phyloP scores from a whole-genome alignment of 2,888 invertebrate genomes.

The Odontomyia ornata region DNA sequence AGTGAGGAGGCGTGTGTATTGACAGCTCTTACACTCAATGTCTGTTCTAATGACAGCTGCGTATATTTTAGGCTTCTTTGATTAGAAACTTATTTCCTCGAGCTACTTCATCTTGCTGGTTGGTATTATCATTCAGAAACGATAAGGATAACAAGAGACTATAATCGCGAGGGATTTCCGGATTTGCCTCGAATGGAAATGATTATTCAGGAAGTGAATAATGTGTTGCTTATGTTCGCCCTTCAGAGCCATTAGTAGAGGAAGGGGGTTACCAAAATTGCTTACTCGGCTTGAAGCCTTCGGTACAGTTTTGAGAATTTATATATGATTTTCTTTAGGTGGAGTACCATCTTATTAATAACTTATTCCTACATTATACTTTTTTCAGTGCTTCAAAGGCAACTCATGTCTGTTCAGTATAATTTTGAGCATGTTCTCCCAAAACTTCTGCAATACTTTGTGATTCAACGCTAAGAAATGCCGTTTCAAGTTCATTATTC shows the following conservation, averaged over 20 bases:
- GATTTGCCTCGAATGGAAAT: background rate
- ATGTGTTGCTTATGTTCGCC: background rate
- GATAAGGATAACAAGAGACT: background rate
- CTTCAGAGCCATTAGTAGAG: too few relatives aligned
- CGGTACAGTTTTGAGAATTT: too few relatives aligned
- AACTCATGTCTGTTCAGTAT: too few relatives aligned
- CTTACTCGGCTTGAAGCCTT: too few relatives aligned
- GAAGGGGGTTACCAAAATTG: too few relatives aligned
- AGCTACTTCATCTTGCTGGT: background rate
- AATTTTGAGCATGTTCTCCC: too few relatives aligned
- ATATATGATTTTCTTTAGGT: too few relatives aligned
- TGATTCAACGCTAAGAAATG: too few relatives aligned
- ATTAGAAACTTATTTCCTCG: slow-evolving; percentile 23
- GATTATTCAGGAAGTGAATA: slow-evolving; percentile 12
- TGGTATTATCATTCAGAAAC: slow-evolving; percentile 7
- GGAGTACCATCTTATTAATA: too few relatives aligned
- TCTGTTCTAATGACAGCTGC: background rate
- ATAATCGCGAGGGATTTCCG: slow-evolving; percentile 19
- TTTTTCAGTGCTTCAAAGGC: too few relatives aligned
- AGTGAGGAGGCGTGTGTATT: background rate
- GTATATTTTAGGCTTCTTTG: background rate
- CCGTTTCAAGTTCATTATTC: background rate
- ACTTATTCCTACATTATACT: too few relatives aligned
- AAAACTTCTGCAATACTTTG: too few relatives aligned
- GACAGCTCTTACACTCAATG: background rate